A percentile compares a stretch with the other conserved stretches of the same genome.
Evolutionary conservation across 2,888 invertebrate genomes (phyloP).

Genomic region (Macrophya alboannulata): DNA sequence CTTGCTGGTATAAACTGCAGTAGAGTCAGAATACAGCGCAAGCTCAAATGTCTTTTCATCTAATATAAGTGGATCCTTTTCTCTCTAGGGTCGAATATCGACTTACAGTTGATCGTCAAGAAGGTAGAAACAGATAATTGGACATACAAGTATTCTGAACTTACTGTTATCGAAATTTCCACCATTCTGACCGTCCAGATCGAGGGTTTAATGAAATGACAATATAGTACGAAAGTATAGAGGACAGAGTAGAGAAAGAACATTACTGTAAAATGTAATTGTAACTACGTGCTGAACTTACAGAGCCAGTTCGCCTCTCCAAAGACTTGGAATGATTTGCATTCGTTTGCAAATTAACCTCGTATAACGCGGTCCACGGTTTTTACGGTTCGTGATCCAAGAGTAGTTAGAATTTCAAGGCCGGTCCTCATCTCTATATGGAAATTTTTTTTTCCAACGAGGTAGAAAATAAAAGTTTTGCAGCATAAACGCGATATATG

Average conservation of each 20-base stretch:
- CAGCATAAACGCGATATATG: not conserved
- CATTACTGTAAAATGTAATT: not conserved
- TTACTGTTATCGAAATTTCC: not conserved
- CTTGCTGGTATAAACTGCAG: not conserved
- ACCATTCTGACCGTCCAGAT: not conserved
- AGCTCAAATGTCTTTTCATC: not conserved
- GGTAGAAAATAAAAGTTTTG: not conserved
- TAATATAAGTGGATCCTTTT: not conserved
- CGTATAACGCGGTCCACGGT: slow-evolving; percentile 22
- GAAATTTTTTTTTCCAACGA: not conserved
- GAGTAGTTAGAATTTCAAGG: slow-evolving; percentile 26
- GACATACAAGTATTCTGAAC: not conserved
- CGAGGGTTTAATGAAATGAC: not conserved
- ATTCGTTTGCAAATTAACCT: slow-evolving; percentile 46
- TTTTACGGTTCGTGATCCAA: slow-evolving; percentile 41
- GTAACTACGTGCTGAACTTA: not conserved
- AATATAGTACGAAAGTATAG: not conserved
- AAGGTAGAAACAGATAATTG: not conserved
- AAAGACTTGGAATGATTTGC: slow-evolving; percentile 49
- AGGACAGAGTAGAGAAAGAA: not conserved
- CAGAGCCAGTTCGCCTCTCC: slow-evolving; percentile 11
- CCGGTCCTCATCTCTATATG: slow-evolving; percentile 27
- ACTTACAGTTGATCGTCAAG: not conserved
- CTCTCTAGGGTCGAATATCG: slow-evolving; percentile 3
- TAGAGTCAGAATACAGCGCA: not conserved